Percentiles rank a stretch among this genome's conserved stretches.
These are phyloP conservation scores for Datnioides undecimradiatus DNA, from an alignment of 2,113 vertebrate genomes.

Conservation along the genomic window DNA sequence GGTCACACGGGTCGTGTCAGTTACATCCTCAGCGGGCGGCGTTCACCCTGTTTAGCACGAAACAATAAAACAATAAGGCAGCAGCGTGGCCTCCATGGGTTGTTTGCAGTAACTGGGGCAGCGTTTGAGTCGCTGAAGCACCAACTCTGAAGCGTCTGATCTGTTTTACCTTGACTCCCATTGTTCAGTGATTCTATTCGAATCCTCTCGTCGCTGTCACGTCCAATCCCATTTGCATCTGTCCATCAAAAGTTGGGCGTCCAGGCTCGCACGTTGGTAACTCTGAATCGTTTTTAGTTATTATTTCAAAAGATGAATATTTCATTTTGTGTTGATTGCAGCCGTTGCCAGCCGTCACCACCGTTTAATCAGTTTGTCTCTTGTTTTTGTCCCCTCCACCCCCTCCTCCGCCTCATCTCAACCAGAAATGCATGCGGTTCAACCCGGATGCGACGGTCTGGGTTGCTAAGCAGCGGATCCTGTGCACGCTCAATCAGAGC, in stretches of 20 bases:
- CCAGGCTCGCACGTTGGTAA: neutral
- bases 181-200: slow-evolving; percentile 30
- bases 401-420: neutral
- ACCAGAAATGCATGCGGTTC: slow-evolving; percentile 95
- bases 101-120: slow-evolving; percentile 6
- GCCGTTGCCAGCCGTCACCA: neutral
- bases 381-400: neutral
- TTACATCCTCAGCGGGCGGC: slow-evolving; percentile 8
- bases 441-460: slow-evolving; percentile 92
- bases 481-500: slow-evolving; percentile 93
- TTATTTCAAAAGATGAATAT: slow-evolving; percentile 1
- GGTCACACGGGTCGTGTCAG: slow-evolving; percentile 16
- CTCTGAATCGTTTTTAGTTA: neutral
- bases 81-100: neutral
- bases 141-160: neutral
- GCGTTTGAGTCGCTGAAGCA: neutral
- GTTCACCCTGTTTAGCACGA: neutral
- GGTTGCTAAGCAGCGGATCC: slow-evolving; percentile 92
- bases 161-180: neutral
- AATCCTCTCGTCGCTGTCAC: neutral
- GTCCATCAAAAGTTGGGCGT: slow-evolving; percentile 33
- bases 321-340: slow-evolving; percentile 11
- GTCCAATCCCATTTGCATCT: slow-evolving; percentile 4
- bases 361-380: neutral
- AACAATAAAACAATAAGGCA: slow-evolving; percentile 17